These are phyloP conservation scores for Pandemis corylana DNA, from an alignment of 2,888 invertebrate species.

Conservation along the genomic window DNA sequence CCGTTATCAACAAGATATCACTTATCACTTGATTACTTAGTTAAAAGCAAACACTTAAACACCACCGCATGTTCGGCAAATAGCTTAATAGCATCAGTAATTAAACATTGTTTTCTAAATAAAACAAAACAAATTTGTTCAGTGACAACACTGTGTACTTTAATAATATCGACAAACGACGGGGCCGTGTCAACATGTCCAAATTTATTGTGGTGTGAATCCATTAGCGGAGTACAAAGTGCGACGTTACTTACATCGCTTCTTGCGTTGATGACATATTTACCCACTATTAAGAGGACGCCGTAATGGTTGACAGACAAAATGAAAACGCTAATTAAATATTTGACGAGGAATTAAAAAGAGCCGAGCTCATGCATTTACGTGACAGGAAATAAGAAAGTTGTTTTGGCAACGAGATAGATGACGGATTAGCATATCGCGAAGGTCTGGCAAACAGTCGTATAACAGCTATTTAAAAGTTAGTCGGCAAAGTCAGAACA, in stretches of 20 bases:
- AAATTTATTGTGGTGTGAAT: constrained; percentile 72
- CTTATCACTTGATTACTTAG: constrained; percentile 55
- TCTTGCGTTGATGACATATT: constrained; percentile 52
- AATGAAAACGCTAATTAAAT: constrained; percentile 45
- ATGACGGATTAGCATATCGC: constrained; percentile 61
- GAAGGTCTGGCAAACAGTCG: constrained; percentile 66
- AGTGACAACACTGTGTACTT: constrained; percentile 71
- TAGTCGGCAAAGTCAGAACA: constrained; percentile 48
- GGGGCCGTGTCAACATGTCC: constrained; percentile 66
- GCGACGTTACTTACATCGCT: constrained; percentile 45
- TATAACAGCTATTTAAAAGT: constrained; percentile 41
- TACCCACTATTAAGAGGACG: constrained; percentile 29
- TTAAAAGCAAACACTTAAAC: constrained; percentile 42
- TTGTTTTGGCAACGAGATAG: constrained; percentile 68
- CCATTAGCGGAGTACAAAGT: constrained; percentile 51
- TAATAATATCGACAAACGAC: constrained; percentile 73
- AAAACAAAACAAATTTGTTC: constrained; percentile 72
- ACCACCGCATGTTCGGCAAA: constrained; percentile 64
- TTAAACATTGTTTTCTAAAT: constrained; percentile 78
- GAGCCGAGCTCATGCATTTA: constrained; percentile 43
- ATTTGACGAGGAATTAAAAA: constrained; percentile 50
- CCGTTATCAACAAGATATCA: constrained; percentile 62
- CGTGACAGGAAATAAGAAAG: constrained; percentile 54
- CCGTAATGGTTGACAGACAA: constrained; percentile 42
- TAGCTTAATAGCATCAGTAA: constrained; percentile 69